These are phyloP conservation scores for Ichneumoninae sp. DNA, from an alignment of 2,888 invertebrate genomes.

Conservation along the genomic window DNA sequence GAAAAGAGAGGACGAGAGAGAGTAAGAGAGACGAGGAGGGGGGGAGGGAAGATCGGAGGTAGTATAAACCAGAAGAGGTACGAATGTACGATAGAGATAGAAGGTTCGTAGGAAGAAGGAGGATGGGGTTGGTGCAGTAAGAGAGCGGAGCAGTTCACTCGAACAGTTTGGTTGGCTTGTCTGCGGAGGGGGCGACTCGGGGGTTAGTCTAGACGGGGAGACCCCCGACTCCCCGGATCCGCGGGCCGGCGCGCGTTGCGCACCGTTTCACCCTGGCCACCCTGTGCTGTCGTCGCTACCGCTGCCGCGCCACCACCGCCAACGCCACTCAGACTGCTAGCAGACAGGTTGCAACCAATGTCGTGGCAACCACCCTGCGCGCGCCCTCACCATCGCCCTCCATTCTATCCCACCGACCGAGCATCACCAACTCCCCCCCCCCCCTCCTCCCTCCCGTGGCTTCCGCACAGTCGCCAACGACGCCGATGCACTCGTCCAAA, in stretches of 20 bases:
- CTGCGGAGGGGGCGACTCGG: slow-evolving; percentile 72
- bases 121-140: slow-evolving; percentile 49
- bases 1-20: slow-evolving; percentile 37
- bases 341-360: slow-evolving; percentile 82
- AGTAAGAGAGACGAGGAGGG: slow-evolving; percentile 12
- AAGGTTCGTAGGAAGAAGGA: slow-evolving; percentile 38
- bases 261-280: slow-evolving; percentile 66
- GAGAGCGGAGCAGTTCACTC: slow-evolving; percentile 79
- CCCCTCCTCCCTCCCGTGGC: neutral
- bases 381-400: slow-evolving; percentile 47
- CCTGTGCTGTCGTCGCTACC: slow-evolving; percentile 60
- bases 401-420: slow-evolving; percentile 59
- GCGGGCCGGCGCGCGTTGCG: slow-evolving; percentile 57
- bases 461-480: slow-evolving; percentile 35
- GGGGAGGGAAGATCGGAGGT: slow-evolving; percentile 51
- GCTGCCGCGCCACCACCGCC: slow-evolving; percentile 67
- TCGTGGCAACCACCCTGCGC: slow-evolving; percentile 75
- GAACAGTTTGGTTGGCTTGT: slow-evolving; percentile 83
- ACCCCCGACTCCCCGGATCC: slow-evolving; percentile 74
- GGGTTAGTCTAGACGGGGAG: slow-evolving; percentile 82
- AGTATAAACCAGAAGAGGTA: slow-evolving; percentile 60
- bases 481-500: slow-evolving; percentile 79
- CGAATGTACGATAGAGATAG: slow-evolving; percentile 60
- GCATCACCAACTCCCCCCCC: slow-evolving; percentile 47
- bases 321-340: slow-evolving; percentile 78